Percentiles rank a stretch among this genome's conserved stretches.
Evolutionary conservation across 2,888 invertebrate species (phyloP).

Genomic region (Glyphotaelius pellucidus): DNA sequence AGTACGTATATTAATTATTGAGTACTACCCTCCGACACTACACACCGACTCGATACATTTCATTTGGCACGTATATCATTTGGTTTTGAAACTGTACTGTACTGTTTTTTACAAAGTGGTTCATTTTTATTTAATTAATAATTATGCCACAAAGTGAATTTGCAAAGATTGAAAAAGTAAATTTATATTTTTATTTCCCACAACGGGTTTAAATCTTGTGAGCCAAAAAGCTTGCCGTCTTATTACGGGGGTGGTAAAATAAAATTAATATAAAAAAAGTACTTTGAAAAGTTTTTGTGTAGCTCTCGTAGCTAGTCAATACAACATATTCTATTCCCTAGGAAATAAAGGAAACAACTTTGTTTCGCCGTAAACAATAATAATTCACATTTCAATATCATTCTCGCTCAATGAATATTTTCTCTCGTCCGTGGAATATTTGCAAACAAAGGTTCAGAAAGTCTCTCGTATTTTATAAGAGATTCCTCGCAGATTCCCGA

Average conservation of each 20-base stretch:
- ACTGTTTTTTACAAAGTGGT: too few relatives aligned
- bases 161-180: too few relatives aligned
- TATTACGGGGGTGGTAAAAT: neutral
- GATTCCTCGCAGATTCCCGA: conserved; percentile 41
- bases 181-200: too few relatives aligned
- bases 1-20: too few relatives aligned
- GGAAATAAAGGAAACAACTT: conserved; percentile 39
- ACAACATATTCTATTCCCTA: conserved; percentile 9
- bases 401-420: conserved; percentile 44
- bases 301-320: neutral
- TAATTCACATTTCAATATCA: conserved; percentile 49
- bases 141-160: too few relatives aligned
- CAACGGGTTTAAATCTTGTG: neutral
- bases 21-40: too few relatives aligned
- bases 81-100: too few relatives aligned
- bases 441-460: conserved; percentile 41
- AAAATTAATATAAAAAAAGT: neutral
- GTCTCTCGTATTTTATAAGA: conserved; percentile 48
- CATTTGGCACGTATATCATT: too few relatives aligned
- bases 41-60: too few relatives aligned
- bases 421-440: conserved; percentile 6
- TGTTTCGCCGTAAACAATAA: conserved; percentile 42
- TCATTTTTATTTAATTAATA: too few relatives aligned
- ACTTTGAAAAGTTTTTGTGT: neutral
- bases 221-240: neutral